Evolutionary conservation across 2,113 vertebrate species (phyloP), one percentile per base, ranked within the genome.

Genomic region (Azemiops feae): DNA sequence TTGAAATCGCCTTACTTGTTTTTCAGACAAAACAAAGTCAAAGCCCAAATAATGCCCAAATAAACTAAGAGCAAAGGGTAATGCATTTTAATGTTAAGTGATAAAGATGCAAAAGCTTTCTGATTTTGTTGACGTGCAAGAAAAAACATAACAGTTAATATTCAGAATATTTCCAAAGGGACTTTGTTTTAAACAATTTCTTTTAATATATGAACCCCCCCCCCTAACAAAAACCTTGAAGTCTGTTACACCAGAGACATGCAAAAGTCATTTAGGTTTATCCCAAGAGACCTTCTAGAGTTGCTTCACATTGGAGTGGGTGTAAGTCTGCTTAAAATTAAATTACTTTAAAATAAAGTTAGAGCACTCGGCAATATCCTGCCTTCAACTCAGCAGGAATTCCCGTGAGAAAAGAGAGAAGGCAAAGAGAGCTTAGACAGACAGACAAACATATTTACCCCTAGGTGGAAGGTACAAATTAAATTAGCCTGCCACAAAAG

Each of bases 391-490:
- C 97, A 97, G 98, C 97, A 98, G 96, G 97, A 98, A 98, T 99
- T 99, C 99, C 99, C 99, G 98, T 99, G 99, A 99, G 99, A 99
- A 99, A 98, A 98, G 97, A 97, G 97, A 98, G 97, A 96, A 97
- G 97, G 98, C 97, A 98, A 96, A 98, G 97, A 95, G 95, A 98
- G 97, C 98, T 98, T 97, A 98, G 98, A 97, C 97, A 98, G 98
- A 98, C 98, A 98, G 99, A 98, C 98, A 99, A 99, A 99, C 98
- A 99, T 99, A 99, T 99, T 99, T 99, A 99, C 98, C 98, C 98
- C 98, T 99, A 97, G 98, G 98, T 99, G 98, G 98, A 99, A 99
- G 98, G 98, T 99, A 99, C 99, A 99, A 99, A 99, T 99, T 99
- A 98, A 99, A 99, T 99, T 99, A 99, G 98, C 97, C 97, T 96